Conservation (phyloP, 2,888 invertebrate species). For the Trissonchulus sp. region DNA sequence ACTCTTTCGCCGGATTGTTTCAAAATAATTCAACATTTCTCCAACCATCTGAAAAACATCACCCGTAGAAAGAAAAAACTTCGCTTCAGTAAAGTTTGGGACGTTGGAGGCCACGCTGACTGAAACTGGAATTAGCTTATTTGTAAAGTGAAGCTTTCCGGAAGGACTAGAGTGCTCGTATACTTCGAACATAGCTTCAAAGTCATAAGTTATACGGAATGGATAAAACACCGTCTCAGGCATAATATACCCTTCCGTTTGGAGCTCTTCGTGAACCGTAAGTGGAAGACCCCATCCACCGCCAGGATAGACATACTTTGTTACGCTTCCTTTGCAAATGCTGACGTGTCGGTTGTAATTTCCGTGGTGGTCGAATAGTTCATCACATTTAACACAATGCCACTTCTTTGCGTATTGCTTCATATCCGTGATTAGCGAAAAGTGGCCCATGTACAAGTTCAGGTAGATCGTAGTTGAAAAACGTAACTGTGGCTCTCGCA, state of each 20-base stretch:
- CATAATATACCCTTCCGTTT: not conserved
- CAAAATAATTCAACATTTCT: not conserved
- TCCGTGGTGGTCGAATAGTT: not conserved
- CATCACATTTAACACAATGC: conserved; percentile 13
- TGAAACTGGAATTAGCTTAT: not conserved
- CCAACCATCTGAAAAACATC: not conserved
- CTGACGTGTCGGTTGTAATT: not conserved
- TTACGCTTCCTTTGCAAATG: not conserved
- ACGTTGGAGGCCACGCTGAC: conserved; percentile 7
- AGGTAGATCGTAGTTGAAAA: not conserved
- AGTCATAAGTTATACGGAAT: conserved; percentile 1
- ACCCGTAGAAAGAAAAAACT: conserved; percentile 1
- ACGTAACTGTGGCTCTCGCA: not conserved
- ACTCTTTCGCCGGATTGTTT: not conserved
- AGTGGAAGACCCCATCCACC: not conserved
- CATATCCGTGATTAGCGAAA: conserved; percentile 12
- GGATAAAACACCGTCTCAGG: not conserved
- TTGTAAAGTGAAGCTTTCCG: conserved; percentile 1
- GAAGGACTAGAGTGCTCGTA: not conserved
- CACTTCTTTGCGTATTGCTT: not conserved
- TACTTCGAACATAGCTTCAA: conserved; percentile 7
- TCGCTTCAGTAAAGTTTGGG: not conserved
- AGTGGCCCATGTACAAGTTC: conserved; percentile 5
- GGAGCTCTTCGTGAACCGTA: not conserved
- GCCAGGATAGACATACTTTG: not conserved